These are phyloP conservation scores for Pomacea maculata DNA, from an alignment of 1,140 invertebrate genomes.

Conservation along the genomic window DNA sequence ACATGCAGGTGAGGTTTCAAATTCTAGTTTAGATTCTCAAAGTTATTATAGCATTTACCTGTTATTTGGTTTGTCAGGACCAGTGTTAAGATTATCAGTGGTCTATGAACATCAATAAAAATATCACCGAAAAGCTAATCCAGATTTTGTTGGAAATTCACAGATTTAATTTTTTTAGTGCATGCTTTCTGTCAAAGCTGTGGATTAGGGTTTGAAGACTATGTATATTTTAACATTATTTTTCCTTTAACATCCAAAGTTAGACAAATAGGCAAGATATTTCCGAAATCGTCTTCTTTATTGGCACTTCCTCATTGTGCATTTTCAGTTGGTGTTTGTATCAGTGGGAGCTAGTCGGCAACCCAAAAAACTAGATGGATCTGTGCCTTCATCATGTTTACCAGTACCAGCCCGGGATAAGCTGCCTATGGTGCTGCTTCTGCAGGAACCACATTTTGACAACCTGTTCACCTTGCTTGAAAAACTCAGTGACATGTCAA, in stretches of 20 bases:
- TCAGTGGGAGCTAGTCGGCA: constrained; percentile 83
- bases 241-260: too few relatives aligned
- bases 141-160: background rate
- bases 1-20: constrained; percentile 71
- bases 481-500: constrained; percentile 78
- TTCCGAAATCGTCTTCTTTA: too few relatives aligned
- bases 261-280: too few relatives aligned
- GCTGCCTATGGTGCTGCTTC: constrained; percentile 83
- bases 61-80: background rate
- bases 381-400: constrained; percentile 56
- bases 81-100: too few relatives aligned
- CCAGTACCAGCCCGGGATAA: constrained; percentile 80
- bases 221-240: too few relatives aligned
- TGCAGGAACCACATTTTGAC: constrained; percentile 88
- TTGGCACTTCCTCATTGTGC: constrained; percentile 17
- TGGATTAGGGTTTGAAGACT: too few relatives aligned
- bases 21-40: background rate
- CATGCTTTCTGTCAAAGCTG: too few relatives aligned
- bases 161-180: background rate
- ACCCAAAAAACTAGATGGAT: constrained; percentile 70
- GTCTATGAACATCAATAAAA: too few relatives aligned
- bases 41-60: background rate
- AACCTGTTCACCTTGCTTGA: constrained; percentile 90
- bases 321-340: constrained; percentile 82
- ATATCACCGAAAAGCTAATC: too few relatives aligned